Base-by-base conservation (phyloP, 2,888 invertebrate species). In the Zaprionus lineosus region DNA sequence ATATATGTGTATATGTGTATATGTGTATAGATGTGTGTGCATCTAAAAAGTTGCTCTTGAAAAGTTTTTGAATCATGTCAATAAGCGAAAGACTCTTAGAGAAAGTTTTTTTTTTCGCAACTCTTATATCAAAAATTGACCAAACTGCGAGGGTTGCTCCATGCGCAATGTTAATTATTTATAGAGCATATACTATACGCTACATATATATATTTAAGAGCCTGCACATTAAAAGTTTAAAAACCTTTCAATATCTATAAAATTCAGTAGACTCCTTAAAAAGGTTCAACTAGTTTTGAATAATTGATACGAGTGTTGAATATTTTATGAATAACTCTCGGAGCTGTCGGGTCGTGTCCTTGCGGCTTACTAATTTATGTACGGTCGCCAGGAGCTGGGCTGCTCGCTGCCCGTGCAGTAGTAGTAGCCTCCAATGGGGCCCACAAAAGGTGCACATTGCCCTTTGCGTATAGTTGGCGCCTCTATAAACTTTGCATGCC, bases 321-420 rank as follows among this genome's bases (percentile, higher is more conserved):
- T 48, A 47, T 44, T 63, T 47, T 19, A 28, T 53, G 4, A 36
- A 8, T 28, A 14, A 11, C 53, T 19, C 55, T 67, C 61, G 73
- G 47, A 12, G 9, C 12, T 16, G 37, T 50, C 36, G 8, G 16
- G 50, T 26, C 39, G 12, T 14, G 34, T 31, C 12, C 73, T 33
- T 77, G 67, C 62, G 66, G 60, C 41, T 72, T 48, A 76, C 72
- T 84, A 87, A 82, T 78, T 76, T 82, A 85, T 84, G 79, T 69
- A 71, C 50, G 64, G 33, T 43, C 15, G 41, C 19, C 43, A 29
- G 24, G 8, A 44, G 28, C 12, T 14, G 44, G 12, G 44, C 34
- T 18, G 28, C n/a, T n/a, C n/a, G n/a, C n/a, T n/a, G n/a, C n/a
- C n/a, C n/a, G n/a, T n/a, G n/a, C n/a, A n/a, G n/a, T n/a, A n/a